Evolutionary conservation across 2,113 vertebrate genomes (phyloP).

Genomic region (Nanorana parkeri): DNA sequence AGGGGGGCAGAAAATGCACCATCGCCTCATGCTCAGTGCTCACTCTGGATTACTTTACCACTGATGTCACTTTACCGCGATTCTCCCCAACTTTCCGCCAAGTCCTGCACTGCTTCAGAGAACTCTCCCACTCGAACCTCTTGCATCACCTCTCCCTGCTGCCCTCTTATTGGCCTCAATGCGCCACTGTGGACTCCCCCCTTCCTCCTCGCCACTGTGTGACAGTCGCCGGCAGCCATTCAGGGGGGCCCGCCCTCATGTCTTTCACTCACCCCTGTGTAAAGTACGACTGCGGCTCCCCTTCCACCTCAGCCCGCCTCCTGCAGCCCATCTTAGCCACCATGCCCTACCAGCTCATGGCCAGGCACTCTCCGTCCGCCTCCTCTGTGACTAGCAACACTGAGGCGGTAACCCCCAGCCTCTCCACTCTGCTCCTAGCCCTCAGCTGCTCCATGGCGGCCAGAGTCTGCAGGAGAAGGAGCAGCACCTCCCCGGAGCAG

Average conservation of each 20-base stretch:
- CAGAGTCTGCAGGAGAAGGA: slow-evolving; percentile 74
- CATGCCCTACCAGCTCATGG: slow-evolving; percentile 86
- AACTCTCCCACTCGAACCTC: not conserved
- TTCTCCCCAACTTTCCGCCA: slow-evolving; percentile 6
- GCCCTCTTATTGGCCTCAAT: not conserved
- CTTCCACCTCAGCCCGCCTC: slow-evolving; percentile 70
- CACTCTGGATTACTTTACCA: slow-evolving; percentile 30
- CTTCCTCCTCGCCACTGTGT: slow-evolving; percentile 31
- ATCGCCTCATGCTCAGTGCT: too few relatives aligned
- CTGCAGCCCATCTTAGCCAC: slow-evolving; percentile 85
- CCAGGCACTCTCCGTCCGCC: slow-evolving; percentile 75
- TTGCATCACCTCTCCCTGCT: not conserved
- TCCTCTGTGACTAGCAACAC: slow-evolving; percentile 75
- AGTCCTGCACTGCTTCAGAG: not conserved
- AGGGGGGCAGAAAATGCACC: too few relatives aligned
- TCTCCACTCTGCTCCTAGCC: too few relatives aligned
- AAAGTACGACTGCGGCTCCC: slow-evolving; percentile 75
- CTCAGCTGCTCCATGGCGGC: too few relatives aligned
- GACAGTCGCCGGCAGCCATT: slow-evolving; percentile 47
- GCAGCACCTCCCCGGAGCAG: slow-evolving; percentile 83
- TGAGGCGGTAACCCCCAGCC: slow-evolving; percentile 68
- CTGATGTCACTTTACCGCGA: slow-evolving; percentile 12
- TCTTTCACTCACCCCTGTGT: slow-evolving; percentile 71
- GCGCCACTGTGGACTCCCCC: not conserved
- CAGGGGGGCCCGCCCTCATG: too few relatives aligned